Percentiles rank a stretch among this genome's conserved stretches.
Conservation (phyloP, 1,140 invertebrate species). For the Hirudo medicinalis region DNA sequence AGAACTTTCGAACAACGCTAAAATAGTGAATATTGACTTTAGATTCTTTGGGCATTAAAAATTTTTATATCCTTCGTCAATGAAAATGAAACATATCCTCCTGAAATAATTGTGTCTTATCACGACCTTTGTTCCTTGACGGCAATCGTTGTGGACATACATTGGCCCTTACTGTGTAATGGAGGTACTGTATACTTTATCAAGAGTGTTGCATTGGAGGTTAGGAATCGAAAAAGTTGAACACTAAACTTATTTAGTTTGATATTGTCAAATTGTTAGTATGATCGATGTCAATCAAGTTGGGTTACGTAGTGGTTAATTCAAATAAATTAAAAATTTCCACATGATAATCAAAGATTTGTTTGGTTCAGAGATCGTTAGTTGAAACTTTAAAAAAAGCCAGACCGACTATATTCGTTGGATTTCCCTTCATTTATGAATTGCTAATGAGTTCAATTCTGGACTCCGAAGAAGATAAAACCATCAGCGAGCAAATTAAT, state of each 20-base stretch:
- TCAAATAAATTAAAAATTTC: too few relatives aligned
- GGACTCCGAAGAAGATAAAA: too few relatives aligned
- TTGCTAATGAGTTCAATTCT: conserved; percentile 45
- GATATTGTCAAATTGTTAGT: neutral
- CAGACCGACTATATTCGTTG: conserved; percentile 62
- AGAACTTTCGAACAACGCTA: too few relatives aligned
- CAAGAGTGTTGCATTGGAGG: conserved; percentile 59
- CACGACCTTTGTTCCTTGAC: conserved; percentile 71
- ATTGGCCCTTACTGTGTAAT: conserved; percentile 45
- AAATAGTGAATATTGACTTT: too few relatives aligned
- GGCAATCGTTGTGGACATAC: conserved; percentile 65
- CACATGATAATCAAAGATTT: too few relatives aligned
- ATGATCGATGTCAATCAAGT: too few relatives aligned
- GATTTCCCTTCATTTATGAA: conserved; percentile 72
- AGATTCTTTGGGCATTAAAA: too few relatives aligned
- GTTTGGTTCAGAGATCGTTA: conserved; percentile 31
- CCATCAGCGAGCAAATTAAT: too few relatives aligned
- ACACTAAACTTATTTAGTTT: neutral
- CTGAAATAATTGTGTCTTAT: conserved; percentile 58
- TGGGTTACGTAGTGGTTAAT: too few relatives aligned
- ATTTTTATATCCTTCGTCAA: too few relatives aligned
- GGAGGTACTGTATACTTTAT: conserved; percentile 59
- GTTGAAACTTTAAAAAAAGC: conserved; percentile 52
- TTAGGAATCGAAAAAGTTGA: neutral
- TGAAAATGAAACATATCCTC: neutral